Conservation (phyloP, 2,797 vertebrate species). For the Macropodus opercularis region DNA sequence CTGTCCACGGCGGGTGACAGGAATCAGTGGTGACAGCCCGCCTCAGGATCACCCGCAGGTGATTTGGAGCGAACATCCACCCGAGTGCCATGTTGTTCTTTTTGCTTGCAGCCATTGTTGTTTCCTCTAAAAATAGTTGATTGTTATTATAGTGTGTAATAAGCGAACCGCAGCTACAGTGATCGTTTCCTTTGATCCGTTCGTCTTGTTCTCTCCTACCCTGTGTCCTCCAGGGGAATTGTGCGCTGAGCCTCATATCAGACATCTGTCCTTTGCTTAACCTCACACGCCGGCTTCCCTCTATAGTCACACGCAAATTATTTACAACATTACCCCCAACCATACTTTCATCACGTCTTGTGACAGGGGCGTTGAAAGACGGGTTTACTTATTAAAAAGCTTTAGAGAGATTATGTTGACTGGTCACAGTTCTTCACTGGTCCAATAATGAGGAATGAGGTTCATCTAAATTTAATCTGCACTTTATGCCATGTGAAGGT, state of each 20-base stretch:
- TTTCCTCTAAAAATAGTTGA: conserved; percentile 8
- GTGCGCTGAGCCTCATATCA: conserved; percentile 23
- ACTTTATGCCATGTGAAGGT: background rate
- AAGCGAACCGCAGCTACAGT: conserved; percentile 35
- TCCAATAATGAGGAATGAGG: conserved; percentile 6
- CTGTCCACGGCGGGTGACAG: conserved; percentile 24
- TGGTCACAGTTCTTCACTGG: conserved; percentile 21
- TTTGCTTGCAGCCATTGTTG: background rate
- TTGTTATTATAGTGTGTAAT: no score
- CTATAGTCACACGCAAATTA: conserved; percentile 9
- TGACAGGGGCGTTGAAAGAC: conserved; percentile 13
- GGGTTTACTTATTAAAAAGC: conserved; percentile 18
- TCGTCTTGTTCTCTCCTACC: background rate
- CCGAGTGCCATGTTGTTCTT: conserved; percentile 10
- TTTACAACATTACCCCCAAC: conserved; percentile 40
- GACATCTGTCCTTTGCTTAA: conserved; percentile 57
- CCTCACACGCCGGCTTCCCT: conserved; percentile 26
- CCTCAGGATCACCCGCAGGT: conserved; percentile 31
- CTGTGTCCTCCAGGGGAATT: conserved; percentile 12
- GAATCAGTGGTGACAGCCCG: conserved; percentile 44
- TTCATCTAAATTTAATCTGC: background rate
- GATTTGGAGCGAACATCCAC: conserved; percentile 22
- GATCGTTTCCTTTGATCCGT: conserved; percentile 35
- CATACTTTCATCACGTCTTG: conserved; percentile 26
- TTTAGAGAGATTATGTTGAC: conserved; percentile 19